phyloP scores from a whole-genome alignment of 2,888 invertebrate genomes.

The Epistrophe eligans region DNA sequence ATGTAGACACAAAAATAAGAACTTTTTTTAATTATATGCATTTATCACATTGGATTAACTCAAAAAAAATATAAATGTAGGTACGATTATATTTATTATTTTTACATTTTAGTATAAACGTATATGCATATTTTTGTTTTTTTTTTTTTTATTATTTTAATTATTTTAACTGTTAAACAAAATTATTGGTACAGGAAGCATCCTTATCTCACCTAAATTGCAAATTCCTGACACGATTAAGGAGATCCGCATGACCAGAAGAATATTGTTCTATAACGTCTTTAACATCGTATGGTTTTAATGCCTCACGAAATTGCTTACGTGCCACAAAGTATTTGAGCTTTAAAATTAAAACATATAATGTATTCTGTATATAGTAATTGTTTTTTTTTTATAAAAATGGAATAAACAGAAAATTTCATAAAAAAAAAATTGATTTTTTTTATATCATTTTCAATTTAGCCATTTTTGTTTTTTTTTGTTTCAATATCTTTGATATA shows the following conservation, averaged over 20 bases:
- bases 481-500: slow-evolving; percentile 36
- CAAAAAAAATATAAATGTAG: slow-evolving; percentile 32
- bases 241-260: slow-evolving; percentile 93
- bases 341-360: slow-evolving; percentile 84
- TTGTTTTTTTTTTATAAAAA: slow-evolving; percentile 21
- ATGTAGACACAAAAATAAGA: slow-evolving; percentile 44
- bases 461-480: slow-evolving; percentile 46
- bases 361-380: slow-evolving; percentile 30
- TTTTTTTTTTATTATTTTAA: slow-evolving; percentile 28
- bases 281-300: slow-evolving; percentile 97
- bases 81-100: slow-evolving; percentile 36
- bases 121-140: slow-evolving; percentile 19
- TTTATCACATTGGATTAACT: slow-evolving; percentile 63
- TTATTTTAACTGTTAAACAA: slow-evolving; percentile 33
- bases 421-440: slow-evolving; percentile 20
- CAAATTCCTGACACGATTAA: slow-evolving; percentile 93
- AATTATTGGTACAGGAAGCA: slow-evolving; percentile 63
- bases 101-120: slow-evolving; percentile 30
- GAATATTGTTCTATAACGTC: slow-evolving; percentile 97
- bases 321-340: slow-evolving; percentile 95
- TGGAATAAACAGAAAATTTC: slow-evolving; percentile 38
- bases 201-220: slow-evolving; percentile 89
- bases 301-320: slow-evolving; percentile 95
- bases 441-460: slow-evolving; percentile 23
- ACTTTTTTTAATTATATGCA: slow-evolving; percentile 40